Conservation (phyloP, 2,113 vertebrate species). For the Larimichthys crocea region DNA sequence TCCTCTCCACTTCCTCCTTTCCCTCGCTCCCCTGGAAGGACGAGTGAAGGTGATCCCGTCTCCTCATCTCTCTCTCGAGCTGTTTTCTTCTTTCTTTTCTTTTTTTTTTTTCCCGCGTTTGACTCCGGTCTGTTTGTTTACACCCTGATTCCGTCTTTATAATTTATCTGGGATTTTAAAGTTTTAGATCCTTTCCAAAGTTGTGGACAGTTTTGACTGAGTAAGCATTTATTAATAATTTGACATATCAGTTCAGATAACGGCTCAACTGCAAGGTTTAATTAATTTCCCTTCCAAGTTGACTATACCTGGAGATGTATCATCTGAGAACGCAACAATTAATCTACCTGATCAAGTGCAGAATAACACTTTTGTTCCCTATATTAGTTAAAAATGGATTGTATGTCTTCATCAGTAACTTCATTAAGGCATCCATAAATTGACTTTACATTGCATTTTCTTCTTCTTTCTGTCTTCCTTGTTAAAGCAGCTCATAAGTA, state of each 20-base stretch:
- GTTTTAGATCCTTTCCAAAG: constrained; percentile 9
- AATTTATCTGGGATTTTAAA: constrained; percentile 63
- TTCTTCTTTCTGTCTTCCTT: neutral
- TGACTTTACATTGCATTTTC: neutral
- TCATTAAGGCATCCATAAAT: neutral
- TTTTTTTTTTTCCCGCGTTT: constrained; percentile 15
- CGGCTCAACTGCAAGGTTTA: constrained; percentile 58
- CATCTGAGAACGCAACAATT: constrained; percentile 27
- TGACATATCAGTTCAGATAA: constrained; percentile 55
- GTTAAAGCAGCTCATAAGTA: neutral
- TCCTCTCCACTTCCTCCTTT: constrained; percentile 52
- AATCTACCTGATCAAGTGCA: constrained; percentile 33
- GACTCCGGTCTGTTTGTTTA: constrained; percentile 73
- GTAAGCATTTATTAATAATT: constrained; percentile 47
- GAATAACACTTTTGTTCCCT: constrained; percentile 16
- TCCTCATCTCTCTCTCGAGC: constrained; percentile 52
- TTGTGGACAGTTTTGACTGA: constrained; percentile 52
- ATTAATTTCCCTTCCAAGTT: constrained; percentile 58
- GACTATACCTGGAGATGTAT: constrained; percentile 36
- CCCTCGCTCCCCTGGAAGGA: constrained; percentile 71
- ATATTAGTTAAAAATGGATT: constrained; percentile 10
- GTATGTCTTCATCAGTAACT: neutral
- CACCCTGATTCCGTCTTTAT: constrained; percentile 67
- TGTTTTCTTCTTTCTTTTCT: constrained; percentile 25
- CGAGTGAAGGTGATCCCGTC: constrained; percentile 80